These are phyloP conservation scores for Micromesistius poutassou DNA, from an alignment of 2,797 vertebrate genomes.

Conservation along the genomic window DNA sequence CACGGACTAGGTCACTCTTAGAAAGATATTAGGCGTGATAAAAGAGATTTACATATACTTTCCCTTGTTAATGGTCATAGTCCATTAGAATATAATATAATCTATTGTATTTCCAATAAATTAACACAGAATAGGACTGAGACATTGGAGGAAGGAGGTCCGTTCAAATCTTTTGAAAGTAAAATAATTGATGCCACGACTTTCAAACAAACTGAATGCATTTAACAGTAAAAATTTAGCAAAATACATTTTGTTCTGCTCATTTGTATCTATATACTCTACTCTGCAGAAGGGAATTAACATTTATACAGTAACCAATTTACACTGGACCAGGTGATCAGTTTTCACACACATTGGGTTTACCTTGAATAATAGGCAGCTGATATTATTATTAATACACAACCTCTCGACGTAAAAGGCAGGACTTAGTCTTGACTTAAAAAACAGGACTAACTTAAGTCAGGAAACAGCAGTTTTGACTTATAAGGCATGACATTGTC, in stretches of 20 bases:
- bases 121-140: slow-evolving; percentile 47
- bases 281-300: slow-evolving; percentile 74
- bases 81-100: slow-evolving; percentile 59
- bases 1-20: slow-evolving; percentile 48
- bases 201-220: slow-evolving; percentile 58
- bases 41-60: slow-evolving; percentile 57
- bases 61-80: slow-evolving; percentile 47
- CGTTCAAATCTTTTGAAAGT: slow-evolving; percentile 59
- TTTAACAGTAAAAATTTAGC: slow-evolving; percentile 80
- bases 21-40: slow-evolving; percentile 61
- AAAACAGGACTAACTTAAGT: slow-evolving; percentile 66
- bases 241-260: slow-evolving; percentile 77
- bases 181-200: slow-evolving; percentile 67
- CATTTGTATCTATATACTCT: slow-evolving; percentile 78
- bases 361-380: slow-evolving; percentile 57
- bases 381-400: slow-evolving; percentile 27
- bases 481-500: slow-evolving; percentile 1
- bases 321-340: slow-evolving; percentile 72
- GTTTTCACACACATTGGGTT: slow-evolving; percentile 64
- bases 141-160: slow-evolving; percentile 46
- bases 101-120: slow-evolving; percentile 60
- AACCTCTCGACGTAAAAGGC: slow-evolving; percentile 29
- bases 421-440: slow-evolving; percentile 38
- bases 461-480: background rate
- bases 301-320: slow-evolving; percentile 69